Conservation (phyloP, 2,797 vertebrate species). For the Leptoclinus maculatus region DNA sequence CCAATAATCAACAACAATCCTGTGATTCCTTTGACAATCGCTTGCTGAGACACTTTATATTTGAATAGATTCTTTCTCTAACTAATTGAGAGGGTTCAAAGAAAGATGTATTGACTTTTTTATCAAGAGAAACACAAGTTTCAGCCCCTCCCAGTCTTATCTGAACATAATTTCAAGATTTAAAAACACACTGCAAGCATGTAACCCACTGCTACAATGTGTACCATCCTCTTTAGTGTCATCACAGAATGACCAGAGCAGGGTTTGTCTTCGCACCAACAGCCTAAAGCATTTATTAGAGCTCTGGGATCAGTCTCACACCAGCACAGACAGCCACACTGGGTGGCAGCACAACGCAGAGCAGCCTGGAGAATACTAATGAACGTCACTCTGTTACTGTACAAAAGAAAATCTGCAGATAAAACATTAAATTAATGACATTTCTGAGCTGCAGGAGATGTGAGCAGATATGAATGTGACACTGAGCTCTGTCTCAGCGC, state of each 20-base stretch:
- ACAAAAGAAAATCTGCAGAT: constrained; percentile 37
- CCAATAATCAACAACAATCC: not conserved
- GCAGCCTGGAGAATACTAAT: constrained; percentile 50
- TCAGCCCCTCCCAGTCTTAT: not conserved
- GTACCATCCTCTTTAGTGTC: not conserved
- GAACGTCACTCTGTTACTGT: constrained; percentile 28
- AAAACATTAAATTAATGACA: constrained; percentile 61
- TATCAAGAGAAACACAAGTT: not conserved
- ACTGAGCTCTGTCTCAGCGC: constrained; percentile 27
- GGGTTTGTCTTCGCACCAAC: not conserved
- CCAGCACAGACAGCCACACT: constrained; percentile 32
- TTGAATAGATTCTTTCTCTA: not conserved
- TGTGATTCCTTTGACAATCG: not conserved
- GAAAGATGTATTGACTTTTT: not conserved
- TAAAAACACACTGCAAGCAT: not conserved
- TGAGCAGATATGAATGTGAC: constrained; percentile 20
- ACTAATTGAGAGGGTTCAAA: not conserved
- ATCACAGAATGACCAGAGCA: not conserved
- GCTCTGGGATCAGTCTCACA: constrained; percentile 12
- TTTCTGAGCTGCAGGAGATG: constrained; percentile 32
- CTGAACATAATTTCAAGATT: not conserved
- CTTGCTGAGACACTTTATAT: too few species aligned
- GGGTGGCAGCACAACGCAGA: constrained; percentile 53
- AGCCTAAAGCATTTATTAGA: constrained; percentile 10
- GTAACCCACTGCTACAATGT: not conserved